phyloP scores from a whole-genome alignment of 2,113 vertebrate genomes.

The Toxostoma redivivum region DNA sequence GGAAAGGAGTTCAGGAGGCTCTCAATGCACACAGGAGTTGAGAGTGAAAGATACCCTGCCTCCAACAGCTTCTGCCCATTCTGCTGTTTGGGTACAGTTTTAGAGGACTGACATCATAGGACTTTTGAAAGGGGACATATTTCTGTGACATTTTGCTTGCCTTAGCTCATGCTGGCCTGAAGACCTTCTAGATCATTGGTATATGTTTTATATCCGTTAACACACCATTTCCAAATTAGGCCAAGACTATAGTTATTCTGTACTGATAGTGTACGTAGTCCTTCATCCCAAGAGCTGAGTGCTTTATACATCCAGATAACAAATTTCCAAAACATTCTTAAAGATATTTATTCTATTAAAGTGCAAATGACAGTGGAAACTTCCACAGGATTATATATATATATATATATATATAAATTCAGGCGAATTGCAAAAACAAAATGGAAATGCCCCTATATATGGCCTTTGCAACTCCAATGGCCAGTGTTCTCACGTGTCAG shows the following conservation, averaged over 20 bases:
- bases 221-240: slow-evolving; percentile 25
- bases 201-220: neutral
- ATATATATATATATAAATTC: neutral
- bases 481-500: neutral
- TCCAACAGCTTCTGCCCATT: neutral
- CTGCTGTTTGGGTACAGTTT: neutral
- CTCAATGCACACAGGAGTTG: neutral
- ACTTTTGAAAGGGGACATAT: neutral
- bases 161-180: neutral
- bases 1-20: neutral
- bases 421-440: neutral
- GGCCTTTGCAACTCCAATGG: neutral
- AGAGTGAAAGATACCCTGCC: neutral
- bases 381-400: neutral
- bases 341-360: slow-evolving; percentile 1
- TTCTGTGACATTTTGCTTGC: neutral
- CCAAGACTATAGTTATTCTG: neutral
- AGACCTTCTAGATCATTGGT: neutral
- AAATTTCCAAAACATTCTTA: slow-evolving; percentile 33
- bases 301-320: slow-evolving; percentile 15
- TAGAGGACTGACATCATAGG: neutral
- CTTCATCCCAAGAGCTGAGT: neutral
- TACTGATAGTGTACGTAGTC: neutral
- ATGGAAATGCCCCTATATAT: neutral
- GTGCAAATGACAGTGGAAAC: neutral